Conservation (phyloP, 2,113 vertebrate genomes). For the Rynchops niger region DNA sequence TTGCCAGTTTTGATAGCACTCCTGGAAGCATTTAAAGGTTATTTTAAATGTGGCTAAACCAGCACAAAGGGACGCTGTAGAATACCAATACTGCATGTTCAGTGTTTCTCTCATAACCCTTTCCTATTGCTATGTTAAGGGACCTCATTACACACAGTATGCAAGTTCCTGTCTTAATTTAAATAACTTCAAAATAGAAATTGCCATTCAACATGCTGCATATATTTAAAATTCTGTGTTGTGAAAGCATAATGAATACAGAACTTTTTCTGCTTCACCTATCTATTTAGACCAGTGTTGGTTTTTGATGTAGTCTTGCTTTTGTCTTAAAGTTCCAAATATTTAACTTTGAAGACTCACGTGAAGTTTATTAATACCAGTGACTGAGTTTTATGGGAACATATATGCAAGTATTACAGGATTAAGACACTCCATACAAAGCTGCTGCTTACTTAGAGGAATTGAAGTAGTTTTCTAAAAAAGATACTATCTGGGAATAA, state of each 20-base stretch:
- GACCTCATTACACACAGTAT: neutral
- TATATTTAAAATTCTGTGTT: neutral
- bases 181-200: neutral
- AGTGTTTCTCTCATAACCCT: neutral
- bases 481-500: neutral
- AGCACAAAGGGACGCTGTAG: neutral
- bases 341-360: neutral
- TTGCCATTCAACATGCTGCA: neutral
- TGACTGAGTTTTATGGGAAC: neutral
- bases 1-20: neutral
- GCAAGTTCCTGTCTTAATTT: neutral
- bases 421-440: neutral
- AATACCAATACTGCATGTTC: neutral
- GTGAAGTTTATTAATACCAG: neutral
- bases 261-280: neutral
- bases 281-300: neutral
- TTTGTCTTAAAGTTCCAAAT: neutral
- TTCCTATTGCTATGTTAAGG: neutral
- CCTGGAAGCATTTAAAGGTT: neutral
- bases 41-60: neutral
- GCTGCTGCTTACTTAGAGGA: neutral
- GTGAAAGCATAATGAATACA: neutral
- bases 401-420: neutral
- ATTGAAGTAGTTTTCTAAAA: neutral
- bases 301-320: neutral